Percentiles rank a stretch among this genome's conserved stretches.
Evolutionary conservation across 2,113 vertebrate species (phyloP).

Genomic region (Zapornia atra): DNA sequence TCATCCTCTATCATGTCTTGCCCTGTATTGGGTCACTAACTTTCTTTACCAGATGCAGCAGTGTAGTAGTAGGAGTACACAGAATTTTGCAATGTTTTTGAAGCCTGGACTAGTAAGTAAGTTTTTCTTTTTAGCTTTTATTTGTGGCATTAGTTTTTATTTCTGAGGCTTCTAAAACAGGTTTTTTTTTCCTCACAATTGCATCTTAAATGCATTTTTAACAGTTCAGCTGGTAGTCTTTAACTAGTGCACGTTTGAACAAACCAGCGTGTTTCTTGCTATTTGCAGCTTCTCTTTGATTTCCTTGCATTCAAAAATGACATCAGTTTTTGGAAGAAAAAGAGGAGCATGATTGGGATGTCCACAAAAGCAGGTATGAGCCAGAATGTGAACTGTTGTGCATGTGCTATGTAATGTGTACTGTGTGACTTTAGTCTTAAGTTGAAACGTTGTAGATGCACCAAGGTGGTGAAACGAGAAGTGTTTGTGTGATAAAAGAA

Average conservation of each 20-base stretch:
- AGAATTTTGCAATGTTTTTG: not conserved
- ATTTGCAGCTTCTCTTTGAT: slow-evolving; percentile 92
- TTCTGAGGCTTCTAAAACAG: not conserved
- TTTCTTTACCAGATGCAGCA: not conserved
- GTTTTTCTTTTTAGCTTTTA: not conserved
- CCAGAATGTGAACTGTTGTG: not conserved
- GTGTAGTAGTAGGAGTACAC: not conserved
- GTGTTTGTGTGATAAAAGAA: not conserved
- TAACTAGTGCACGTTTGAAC: not conserved
- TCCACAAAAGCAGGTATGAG: slow-evolving; percentile 93
- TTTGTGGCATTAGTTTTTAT: not conserved
- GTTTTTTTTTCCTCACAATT: not conserved
- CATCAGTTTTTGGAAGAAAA: slow-evolving; percentile 98
- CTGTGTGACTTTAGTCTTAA: not conserved
- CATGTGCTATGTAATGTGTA: accelerated
- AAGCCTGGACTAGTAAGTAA: not conserved
- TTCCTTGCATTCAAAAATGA: slow-evolving; percentile 99
- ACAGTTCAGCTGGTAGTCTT: not conserved
- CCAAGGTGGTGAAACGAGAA: not conserved
- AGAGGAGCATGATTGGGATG: slow-evolving; percentile 98
- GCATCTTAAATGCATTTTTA: not conserved
- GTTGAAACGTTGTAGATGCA: not conserved
- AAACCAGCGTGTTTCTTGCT: not conserved
- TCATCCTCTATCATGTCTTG: not conserved
- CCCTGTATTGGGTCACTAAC: not conserved